Base-by-base conservation (phyloP, 2,113 vertebrate genomes). In the Notothenia coriiceps region DNA sequence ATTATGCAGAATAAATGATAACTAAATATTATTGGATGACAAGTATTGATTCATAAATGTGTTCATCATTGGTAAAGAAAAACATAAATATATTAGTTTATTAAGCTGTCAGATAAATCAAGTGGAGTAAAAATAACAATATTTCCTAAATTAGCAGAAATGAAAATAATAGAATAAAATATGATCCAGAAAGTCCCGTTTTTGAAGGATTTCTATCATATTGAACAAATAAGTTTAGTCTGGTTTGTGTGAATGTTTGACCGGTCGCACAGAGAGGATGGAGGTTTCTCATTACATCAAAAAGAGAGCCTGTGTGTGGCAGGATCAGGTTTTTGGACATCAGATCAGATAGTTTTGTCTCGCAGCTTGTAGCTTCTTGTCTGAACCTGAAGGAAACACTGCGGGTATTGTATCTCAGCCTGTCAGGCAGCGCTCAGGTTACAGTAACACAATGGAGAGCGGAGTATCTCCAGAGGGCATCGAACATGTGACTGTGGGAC, bases 301-400 rank as follows among this genome's bases (percentile, higher is more conserved):
- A 62, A 47, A 35, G 35, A 20, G 15, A 47, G 5, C 3, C 9
- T 29, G 20, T 46, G 44, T 44, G 44, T n/a, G 59, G 82, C 70
- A 7, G 52, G 72, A 86, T 94, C 86, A 57, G 73, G 86, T 94
- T 89, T 83, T 84, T 47, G 10, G 63, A 83, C 84, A 10, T 71
- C 78, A 43, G 81, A 93, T 94, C 88, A 89, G 93, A 93, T 94
- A 93, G 86, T 86, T 91, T 93, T 94, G 94, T 94, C 76, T 84
- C 9, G 22, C 17, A 67, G 79, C 91, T 93, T 94, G 94, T 94
- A 89, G 61, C 79, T 72, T 84, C 70, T 72, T 84, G 87, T 89
- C 78, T 79, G 80, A 71, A 80, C 75, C 82, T 77, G 72, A 60
- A 40, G 79, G 76, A 60, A 75, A 88, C 87, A 88, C 25, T 75